phyloP scores from a whole-genome alignment of 1,140 invertebrate species.

The Drepana arcuata region DNA sequence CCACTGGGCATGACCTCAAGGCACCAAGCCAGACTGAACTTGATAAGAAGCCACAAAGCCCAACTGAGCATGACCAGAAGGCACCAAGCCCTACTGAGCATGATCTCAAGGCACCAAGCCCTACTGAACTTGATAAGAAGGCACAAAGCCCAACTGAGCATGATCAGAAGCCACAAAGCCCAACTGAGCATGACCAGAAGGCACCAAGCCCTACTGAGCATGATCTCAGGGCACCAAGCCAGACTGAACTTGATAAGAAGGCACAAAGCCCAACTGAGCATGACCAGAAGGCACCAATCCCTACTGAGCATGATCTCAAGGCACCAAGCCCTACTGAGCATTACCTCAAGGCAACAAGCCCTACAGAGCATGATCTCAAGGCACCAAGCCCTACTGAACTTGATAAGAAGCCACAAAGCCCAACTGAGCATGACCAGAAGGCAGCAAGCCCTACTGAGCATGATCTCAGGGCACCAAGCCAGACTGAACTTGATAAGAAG shows the following conservation, averaged over 20 bases:
- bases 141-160: not conserved
- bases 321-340: not conserved
- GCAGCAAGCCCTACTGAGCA: not conserved
- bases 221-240: not conserved
- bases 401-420: not conserved
- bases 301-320: not conserved
- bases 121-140: not conserved
- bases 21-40: not conserved
- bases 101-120: not conserved
- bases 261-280: not conserved
- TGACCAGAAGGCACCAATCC: slow-evolving; percentile 2
- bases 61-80: not conserved
- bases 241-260: not conserved
- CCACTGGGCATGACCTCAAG: slow-evolving; percentile 1
- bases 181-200: not conserved
- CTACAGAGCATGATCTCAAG: not conserved
- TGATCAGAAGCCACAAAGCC: not conserved
- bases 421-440: not conserved
- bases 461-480: not conserved
- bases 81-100: too few species aligned
- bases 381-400: not conserved
- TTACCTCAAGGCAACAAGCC: not conserved
- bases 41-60: not conserved
- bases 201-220: not conserved
- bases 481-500: too few species aligned